Evolutionary conservation across 2,797 vertebrate species (phyloP), one percentile per base, ranked within the genome.

Genomic region (Enteromius fasciolatus): DNA sequence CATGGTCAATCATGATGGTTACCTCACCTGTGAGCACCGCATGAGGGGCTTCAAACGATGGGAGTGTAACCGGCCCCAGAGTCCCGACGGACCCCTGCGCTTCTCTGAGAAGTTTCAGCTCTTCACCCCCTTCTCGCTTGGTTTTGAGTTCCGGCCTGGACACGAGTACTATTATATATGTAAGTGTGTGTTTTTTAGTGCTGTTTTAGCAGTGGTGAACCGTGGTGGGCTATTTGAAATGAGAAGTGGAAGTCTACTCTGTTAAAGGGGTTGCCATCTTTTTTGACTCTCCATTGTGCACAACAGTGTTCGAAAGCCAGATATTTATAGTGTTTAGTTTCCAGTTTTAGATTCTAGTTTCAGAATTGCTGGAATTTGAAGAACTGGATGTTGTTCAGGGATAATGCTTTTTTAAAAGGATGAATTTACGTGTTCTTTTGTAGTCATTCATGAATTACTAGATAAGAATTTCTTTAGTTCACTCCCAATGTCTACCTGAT

Each of bases 101-200:
- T 99, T 99, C 91, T 98, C 97, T 0, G 98, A 99, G 93, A 99
- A 99, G 92, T 98, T 99, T 92, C 97, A 99, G 93, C 97, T 98
- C 92, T 99, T 98, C 94, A 99, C 97, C 0, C 97, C 98, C 48
- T 99, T 99, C 94, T 99, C 97, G 1, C 93, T 98, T 91, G 97
- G 97, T 85, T 99, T 98, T 3, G 97, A 99, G 94, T 99, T 99
- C 94, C 93, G 97, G 17, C 97, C 98, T 0, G 97, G 98, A 78
- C 96, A 98, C 3, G 97, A 98, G 90, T 99, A 99, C 88, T 99
- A 98, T 91, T 99, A 99, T 91, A 98, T 98, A 93, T 99, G 98
- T 99, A 93, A 94, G 98, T 96, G 59, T 74, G 25, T 8, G 8
- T 54, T 78, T 31, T 54, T 7, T 36, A 25, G 10, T 36, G 6